These are phyloP conservation scores for Tenthredo amoena DNA, from an alignment of 2,888 invertebrate species.

Conservation along the genomic window DNA sequence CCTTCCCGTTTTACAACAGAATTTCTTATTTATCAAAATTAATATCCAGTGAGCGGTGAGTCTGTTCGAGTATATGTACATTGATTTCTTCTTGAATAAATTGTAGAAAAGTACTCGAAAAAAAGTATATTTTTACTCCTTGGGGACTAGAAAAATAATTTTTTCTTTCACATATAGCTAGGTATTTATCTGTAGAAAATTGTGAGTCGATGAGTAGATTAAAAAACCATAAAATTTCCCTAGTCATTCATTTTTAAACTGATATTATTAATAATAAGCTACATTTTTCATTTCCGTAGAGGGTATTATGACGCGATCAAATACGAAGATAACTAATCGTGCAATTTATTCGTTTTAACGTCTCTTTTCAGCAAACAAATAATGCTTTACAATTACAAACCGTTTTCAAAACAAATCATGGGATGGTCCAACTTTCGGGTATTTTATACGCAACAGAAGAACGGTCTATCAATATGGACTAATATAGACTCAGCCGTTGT, in stretches of 20 bases:
- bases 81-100: neutral
- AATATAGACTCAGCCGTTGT: neutral
- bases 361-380: no score
- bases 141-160: no score
- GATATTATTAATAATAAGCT: neutral
- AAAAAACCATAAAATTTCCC: neutral
- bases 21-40: neutral
- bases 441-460: no score
- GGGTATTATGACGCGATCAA: no score
- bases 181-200: no score
- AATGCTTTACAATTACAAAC: no score
- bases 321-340: no score
- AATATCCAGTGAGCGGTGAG: neutral
- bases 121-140: neutral
- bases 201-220: neutral
- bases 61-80: neutral
- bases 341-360: no score
- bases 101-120: neutral
- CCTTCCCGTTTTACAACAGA: neutral
- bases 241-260: no score
- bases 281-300: neutral
- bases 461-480: neutral
- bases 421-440: no score
- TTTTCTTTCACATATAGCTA: no score
- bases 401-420: no score